A percentile compares a stretch with the other conserved stretches of the same genome.
Evolutionary conservation across 2,888 invertebrate genomes (phyloP).

Genomic region (Rhagophthalmus giganteus): DNA sequence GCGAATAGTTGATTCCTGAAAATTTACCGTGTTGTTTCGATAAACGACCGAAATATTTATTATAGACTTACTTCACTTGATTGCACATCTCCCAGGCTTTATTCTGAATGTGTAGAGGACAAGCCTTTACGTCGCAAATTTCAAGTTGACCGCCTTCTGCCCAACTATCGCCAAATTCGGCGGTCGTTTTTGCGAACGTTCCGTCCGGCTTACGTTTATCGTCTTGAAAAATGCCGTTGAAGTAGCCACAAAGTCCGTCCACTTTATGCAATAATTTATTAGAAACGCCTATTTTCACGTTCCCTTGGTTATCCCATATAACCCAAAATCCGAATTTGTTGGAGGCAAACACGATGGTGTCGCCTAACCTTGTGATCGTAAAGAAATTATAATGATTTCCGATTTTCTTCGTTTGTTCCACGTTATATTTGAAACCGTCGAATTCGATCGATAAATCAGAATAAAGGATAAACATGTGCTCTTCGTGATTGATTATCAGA

Average conservation of each 20-base stretch:
- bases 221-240: constrained; percentile 66
- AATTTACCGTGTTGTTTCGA: too few relatives aligned
- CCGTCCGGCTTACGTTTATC: constrained; percentile 76
- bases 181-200: constrained; percentile 61
- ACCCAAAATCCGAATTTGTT: constrained; percentile 74
- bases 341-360: constrained; percentile 69
- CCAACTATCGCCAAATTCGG: constrained; percentile 80
- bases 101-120: constrained; percentile 64
- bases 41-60: too few relatives aligned
- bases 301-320: constrained; percentile 67
- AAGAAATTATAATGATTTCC: constrained; percentile 64
- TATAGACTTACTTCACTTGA: constrained; percentile 62
- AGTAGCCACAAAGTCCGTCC: constrained; percentile 80
- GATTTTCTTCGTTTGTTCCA: constrained; percentile 64
- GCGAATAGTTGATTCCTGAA: constrained; percentile 38
- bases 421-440: constrained; percentile 66
- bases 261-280: constrained; percentile 65
- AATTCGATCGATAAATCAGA: constrained; percentile 69
- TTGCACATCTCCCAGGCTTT: constrained; percentile 71
- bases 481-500: constrained; percentile 65
- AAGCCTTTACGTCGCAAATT: constrained; percentile 64
- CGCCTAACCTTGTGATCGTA: constrained; percentile 69
- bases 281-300: constrained; percentile 68
- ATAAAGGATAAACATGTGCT: constrained; percentile 62
- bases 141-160: constrained; percentile 58